Evolutionary conservation across 2,113 vertebrate genomes (phyloP).

Genomic region (Sialia sialis): DNA sequence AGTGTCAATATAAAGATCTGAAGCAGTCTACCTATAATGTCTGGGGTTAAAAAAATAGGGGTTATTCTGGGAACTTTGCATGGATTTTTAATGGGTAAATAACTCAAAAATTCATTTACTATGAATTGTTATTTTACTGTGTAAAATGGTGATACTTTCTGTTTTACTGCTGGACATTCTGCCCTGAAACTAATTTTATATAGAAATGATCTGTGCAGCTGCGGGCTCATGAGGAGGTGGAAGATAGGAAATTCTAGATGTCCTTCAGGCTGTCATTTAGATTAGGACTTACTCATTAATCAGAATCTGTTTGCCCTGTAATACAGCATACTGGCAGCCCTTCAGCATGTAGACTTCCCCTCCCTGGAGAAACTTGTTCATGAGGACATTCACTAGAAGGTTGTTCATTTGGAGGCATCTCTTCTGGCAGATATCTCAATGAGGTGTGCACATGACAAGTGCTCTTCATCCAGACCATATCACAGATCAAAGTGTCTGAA

Average conservation of each 20-base stretch:
- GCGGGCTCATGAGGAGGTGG: neutral
- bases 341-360: neutral
- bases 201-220: neutral
- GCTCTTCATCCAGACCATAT: neutral
- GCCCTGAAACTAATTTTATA: neutral
- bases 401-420: neutral
- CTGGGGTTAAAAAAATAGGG: neutral
- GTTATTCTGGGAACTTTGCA: neutral
- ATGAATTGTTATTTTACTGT: neutral
- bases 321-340: neutral
- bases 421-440: neutral
- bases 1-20: neutral
- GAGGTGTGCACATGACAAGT: neutral
- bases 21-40: neutral
- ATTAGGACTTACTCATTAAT: neutral
- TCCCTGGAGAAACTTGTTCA: neutral
- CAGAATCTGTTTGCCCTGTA: neutral
- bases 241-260: neutral
- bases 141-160: neutral
- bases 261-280: neutral
- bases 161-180: neutral
- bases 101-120: neutral
- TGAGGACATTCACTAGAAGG: neutral
- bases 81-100: neutral
- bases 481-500: neutral